Evolutionary conservation across 2,113 vertebrate species (phyloP), one percentile per base, ranked within the genome.

Genomic region (Callionymus lyra): DNA sequence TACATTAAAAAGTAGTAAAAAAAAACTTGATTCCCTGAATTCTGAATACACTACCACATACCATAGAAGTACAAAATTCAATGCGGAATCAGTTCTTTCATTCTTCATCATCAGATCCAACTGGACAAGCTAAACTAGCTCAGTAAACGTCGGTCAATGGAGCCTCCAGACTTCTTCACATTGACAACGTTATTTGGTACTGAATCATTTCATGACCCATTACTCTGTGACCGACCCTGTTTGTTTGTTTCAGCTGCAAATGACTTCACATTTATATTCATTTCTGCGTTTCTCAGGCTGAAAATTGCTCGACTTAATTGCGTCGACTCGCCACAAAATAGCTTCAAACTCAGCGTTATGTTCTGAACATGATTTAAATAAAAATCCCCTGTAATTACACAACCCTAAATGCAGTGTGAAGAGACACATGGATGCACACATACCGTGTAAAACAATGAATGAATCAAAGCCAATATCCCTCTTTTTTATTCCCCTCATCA

Each of bases 181-280:
- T 27, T 8, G 21, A 27, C 21, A 27, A 5, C 8, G 21, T 27
- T 27, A 27, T 27, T 27, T 27, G 21, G 21, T n/a, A n/a, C n/a
- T n/a, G 8, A 27, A 27, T 27, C 4, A 27, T 27, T 27, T 27
- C 21, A 27, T 27, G 21, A 27, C 21, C 21, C 21, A 27, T 27
- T 27, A 27, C 21, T 27, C 21, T 8, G 21, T 27, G 21, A 27
- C 21, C 21, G 8, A 27, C 21, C 50, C 70, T 77, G 60, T 66
- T 61, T 17, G 44, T 59, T 60, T 63, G 46, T 45, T 54, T 63
- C 72, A 48, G 65, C 50, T 56, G 38, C 61, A 68, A 53, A 63
- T 64, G 63, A 56, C 60, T 53, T 55, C 38, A 44, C 53, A 72
- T 72, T 77, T 70, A 73, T 75, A 76, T 73, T 68, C 47, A 63